A percentile compares a stretch with the other conserved stretches of the same genome.
These are phyloP conservation scores for Recurvirostra avosetta DNA, from an alignment of 2,113 vertebrate species.

Conservation along the genomic window DNA sequence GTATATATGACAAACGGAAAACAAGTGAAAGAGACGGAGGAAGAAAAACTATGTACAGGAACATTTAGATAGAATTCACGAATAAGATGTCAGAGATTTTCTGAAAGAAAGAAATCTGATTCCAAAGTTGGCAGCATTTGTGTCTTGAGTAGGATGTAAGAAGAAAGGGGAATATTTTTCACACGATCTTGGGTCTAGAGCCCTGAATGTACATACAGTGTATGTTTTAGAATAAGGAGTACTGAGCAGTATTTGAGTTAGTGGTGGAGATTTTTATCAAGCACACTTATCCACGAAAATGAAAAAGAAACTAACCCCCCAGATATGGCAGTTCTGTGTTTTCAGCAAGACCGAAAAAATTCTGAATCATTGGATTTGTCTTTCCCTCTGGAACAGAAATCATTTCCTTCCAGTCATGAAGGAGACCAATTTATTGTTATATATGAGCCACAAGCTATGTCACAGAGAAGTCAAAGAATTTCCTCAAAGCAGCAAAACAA, in stretches of 20 bases:
- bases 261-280: background rate
- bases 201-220: accelerated
- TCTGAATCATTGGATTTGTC: background rate
- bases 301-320: background rate
- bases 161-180: background rate
- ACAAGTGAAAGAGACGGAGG: background rate
- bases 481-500: background rate
- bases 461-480: background rate
- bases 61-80: background rate
- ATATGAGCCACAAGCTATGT: background rate
- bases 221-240: background rate
- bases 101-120: background rate
- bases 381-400: background rate
- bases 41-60: background rate
- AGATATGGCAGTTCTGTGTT: background rate
- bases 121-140: background rate
- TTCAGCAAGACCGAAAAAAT: background rate
- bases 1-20: background rate
- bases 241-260: background rate
- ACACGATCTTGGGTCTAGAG: background rate
- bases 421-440: background rate
- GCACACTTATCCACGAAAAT: background rate
- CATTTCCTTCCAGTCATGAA: background rate
- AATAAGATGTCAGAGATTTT: background rate
- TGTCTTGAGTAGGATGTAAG: background rate